These are phyloP conservation scores for Erebia ligea DNA, from an alignment of 2,888 invertebrate species.

Conservation along the genomic window DNA sequence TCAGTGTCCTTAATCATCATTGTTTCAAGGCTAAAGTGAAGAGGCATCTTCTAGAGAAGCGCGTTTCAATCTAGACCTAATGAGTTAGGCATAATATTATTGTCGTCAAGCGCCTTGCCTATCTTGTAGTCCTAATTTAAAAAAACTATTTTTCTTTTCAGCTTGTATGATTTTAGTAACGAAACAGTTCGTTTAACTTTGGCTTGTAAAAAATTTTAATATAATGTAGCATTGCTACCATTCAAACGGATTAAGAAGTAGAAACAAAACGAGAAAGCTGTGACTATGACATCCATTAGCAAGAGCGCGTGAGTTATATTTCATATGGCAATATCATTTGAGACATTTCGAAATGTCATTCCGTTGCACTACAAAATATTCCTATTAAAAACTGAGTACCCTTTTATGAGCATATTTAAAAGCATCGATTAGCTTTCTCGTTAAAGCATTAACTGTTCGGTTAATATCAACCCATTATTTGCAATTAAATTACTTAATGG, in stretches of 20 bases:
- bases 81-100: too few relatives aligned
- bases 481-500: conserved; percentile 20
- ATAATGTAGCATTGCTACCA: conserved; percentile 7
- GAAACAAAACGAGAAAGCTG: conserved; percentile 29
- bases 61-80: too few relatives aligned
- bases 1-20: too few relatives aligned
- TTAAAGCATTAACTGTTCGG: conserved; percentile 3
- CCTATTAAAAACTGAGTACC: conserved; percentile 28
- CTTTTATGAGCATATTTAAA: conserved; percentile 19
- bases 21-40: too few relatives aligned
- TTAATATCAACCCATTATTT: conserved; percentile 7
- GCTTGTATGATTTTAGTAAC: too few relatives aligned
- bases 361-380: conserved; percentile 13
- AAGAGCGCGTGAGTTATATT: conserved; percentile 29
- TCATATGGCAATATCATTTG: conserved; percentile 32
- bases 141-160: too few relatives aligned
- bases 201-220: neutral
- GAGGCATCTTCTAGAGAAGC: too few relatives aligned
- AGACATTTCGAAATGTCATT: conserved; percentile 31
- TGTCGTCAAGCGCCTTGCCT: too few relatives aligned
- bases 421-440: conserved; percentile 19
- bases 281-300: conserved; percentile 32
- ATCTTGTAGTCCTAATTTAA: too few relatives aligned
- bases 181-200: neutral
- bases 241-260: conserved; percentile 30